Percentiles rank a stretch among this genome's conserved stretches.
Conservation (phyloP, 2,113 vertebrate genomes). For the Mohoua ochrocephala region DNA sequence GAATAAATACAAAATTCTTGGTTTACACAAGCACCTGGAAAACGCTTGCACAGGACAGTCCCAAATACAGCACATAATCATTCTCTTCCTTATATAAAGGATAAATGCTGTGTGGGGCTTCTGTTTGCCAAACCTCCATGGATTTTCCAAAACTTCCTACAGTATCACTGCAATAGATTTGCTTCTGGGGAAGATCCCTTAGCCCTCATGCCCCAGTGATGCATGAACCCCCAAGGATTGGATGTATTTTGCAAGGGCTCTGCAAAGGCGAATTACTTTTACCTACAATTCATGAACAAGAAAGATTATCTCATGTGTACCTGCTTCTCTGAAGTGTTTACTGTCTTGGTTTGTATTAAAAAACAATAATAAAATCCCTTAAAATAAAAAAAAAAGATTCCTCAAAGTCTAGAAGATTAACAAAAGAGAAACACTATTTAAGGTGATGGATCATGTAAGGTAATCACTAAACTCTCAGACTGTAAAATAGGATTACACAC, state of each 20-base stretch:
- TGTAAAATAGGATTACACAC: not conserved
- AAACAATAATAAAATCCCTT: not conserved
- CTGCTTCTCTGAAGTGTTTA: not conserved
- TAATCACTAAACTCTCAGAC: conserved; percentile 12
- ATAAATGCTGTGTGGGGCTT: not conserved
- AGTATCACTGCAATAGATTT: not conserved
- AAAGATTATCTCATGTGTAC: not conserved
- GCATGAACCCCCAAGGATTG: accelerated
- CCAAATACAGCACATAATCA: not conserved
- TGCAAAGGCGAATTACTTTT: not conserved
- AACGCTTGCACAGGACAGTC: not conserved
- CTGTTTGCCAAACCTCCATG: conserved; percentile 7
- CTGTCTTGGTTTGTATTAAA: not conserved
- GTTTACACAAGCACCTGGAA: conserved; percentile 1
- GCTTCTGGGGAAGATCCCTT: not conserved
- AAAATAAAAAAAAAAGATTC: not conserved
- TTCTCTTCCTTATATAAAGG: not conserved
- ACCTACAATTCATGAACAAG: not conserved
- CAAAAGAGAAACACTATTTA: conserved; percentile 30
- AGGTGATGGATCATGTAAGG: conserved; percentile 30
- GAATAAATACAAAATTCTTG: conserved; percentile 27
- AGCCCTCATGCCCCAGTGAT: not conserved
- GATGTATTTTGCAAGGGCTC: not conserved
- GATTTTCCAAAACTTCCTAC: conserved; percentile 33
- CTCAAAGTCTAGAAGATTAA: not conserved